Conservation (phyloP, 1,140 invertebrate species). For the Ceratosolen fusciceps region DNA sequence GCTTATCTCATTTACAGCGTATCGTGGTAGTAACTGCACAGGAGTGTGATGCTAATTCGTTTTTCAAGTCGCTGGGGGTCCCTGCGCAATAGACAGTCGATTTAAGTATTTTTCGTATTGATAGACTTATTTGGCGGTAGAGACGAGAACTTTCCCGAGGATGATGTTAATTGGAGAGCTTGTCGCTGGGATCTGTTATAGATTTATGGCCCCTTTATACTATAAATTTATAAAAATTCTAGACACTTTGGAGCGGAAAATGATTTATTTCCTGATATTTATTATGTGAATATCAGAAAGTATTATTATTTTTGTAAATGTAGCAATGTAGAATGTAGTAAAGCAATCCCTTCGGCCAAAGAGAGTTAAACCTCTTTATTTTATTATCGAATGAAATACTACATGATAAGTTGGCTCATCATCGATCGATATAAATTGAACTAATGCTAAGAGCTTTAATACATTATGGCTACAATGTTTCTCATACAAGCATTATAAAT, state of each 20-base stretch:
- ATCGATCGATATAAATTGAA: background rate
- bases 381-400: background rate
- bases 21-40: too few species aligned
- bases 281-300: background rate
- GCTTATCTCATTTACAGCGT: too few species aligned
- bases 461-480: background rate
- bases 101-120: too few species aligned
- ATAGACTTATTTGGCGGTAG: background rate
- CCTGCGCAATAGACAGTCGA: too few species aligned
- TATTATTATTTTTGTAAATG: background rate
- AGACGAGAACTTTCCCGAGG: background rate
- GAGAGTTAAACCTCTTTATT: background rate
- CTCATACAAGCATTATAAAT: background rate
- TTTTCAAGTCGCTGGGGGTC: too few species aligned
- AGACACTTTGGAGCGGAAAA: background rate
- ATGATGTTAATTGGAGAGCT: constrained; percentile 32
- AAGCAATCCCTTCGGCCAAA: background rate
- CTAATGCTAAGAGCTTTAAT: background rate
- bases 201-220: background rate
- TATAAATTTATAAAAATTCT: background rate
- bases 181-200: background rate
- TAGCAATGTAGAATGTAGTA: too few species aligned
- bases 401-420: background rate
- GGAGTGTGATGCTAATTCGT: too few species aligned
- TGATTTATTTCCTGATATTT: constrained; percentile 3